Conservation (phyloP, 2,113 vertebrate species). For the Neodontobutis hainanensis region DNA sequence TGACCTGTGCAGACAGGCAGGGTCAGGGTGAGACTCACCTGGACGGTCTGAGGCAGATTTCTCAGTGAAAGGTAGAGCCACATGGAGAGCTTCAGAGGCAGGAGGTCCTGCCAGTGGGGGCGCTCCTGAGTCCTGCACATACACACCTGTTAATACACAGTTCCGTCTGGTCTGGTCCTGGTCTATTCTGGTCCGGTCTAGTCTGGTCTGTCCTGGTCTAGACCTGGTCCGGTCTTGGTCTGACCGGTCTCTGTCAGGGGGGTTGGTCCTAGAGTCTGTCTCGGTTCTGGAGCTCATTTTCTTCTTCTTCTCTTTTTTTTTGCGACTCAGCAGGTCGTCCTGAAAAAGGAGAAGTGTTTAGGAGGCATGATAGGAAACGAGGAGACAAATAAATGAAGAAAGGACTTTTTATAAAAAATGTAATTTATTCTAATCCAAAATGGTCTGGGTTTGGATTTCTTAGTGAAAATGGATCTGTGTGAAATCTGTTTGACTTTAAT, state of each 20-base stretch:
- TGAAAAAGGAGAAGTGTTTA: conserved; percentile 52
- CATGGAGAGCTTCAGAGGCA: conserved; percentile 94
- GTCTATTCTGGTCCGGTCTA: conserved; percentile 39
- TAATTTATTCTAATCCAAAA: too few species aligned
- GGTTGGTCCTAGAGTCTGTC: background rate
- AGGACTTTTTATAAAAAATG: too few species aligned
- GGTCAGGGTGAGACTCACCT: conserved; percentile 77
- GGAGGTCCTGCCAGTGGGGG: conserved; percentile 94
- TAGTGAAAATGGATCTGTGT: too few species aligned
- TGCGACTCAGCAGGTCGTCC: conserved; percentile 81
- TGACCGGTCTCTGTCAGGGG: conserved; percentile 68
- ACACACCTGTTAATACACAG: background rate
- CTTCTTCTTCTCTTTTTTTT: conserved; percentile 83
- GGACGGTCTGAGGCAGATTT: conserved; percentile 90
- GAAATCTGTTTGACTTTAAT: too few species aligned
- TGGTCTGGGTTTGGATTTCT: too few species aligned
- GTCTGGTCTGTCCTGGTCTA: conserved; percentile 55
- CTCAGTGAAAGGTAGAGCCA: conserved; percentile 94
- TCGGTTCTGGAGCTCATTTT: conserved; percentile 68
- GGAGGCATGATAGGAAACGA: background rate
- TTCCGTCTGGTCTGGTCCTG: conserved; percentile 30
- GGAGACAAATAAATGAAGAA: too few species aligned
- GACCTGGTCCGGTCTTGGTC: conserved; percentile 49
- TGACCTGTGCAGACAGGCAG: conserved; percentile 11
- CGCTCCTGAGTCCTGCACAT: conserved; percentile 81